phyloP scores from a whole-genome alignment of 1,140 invertebrate species.

The Meloidogyne chitwoodi region DNA sequence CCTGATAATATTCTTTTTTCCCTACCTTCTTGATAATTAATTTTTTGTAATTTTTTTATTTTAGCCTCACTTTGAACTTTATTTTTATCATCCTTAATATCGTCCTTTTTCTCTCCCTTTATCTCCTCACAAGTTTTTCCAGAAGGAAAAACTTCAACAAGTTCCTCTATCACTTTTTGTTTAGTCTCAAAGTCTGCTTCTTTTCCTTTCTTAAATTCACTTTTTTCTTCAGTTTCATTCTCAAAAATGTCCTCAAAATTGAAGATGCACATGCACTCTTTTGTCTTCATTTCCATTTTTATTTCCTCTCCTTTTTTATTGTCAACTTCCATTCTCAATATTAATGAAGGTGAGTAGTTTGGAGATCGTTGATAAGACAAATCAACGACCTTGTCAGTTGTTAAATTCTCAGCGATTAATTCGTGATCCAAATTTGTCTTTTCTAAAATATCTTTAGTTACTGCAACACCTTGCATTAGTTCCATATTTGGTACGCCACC shows the following conservation, averaged over 20 bases:
- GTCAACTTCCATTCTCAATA: background rate
- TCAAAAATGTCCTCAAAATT: constrained; percentile 13
- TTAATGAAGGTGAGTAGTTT: background rate
- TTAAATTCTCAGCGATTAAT: background rate
- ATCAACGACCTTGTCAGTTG: background rate
- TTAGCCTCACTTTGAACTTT: background rate
- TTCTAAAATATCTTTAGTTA: background rate
- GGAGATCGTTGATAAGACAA: background rate
- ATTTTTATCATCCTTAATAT: background rate
- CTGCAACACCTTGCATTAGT: background rate
- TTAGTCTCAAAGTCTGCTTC: background rate
- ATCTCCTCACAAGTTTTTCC: background rate
- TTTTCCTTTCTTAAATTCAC: background rate
- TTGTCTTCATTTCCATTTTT: background rate
- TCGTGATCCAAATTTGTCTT: background rate
- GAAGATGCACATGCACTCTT: background rate
- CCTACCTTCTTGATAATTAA: background rate
- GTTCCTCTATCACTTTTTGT: background rate
- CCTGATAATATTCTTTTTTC: background rate
- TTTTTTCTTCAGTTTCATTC: background rate
- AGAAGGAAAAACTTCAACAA: background rate
- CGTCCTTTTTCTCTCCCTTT: background rate
- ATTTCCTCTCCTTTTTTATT: background rate
- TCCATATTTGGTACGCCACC: background rate
- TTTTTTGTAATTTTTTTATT: background rate